A percentile compares a stretch with the other conserved stretches of the same genome.
Conservation (phyloP, 2,888 invertebrate species). For the Polia nebulosa region DNA sequence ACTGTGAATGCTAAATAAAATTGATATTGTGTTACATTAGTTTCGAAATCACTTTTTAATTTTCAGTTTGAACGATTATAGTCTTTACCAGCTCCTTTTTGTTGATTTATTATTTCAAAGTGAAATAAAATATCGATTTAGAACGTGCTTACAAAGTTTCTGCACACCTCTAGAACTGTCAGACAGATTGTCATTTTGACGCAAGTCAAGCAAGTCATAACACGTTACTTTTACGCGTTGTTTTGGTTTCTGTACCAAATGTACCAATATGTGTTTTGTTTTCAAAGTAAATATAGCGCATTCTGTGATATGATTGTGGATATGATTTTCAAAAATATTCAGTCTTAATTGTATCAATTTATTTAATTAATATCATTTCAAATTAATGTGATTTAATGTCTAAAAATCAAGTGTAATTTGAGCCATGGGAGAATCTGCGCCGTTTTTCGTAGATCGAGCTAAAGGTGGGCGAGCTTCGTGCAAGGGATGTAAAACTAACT, state of each 20-base stretch:
- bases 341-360: not conserved
- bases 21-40: not conserved
- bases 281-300: constrained; percentile 14
- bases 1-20: not conserved
- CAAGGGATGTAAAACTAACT: constrained; percentile 96
- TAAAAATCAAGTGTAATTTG: constrained; percentile 19
- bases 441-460: constrained; percentile 94
- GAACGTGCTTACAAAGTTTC: not conserved
- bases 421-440: constrained; percentile 72
- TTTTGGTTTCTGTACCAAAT: constrained; percentile 26
- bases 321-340: constrained; percentile 4
- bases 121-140: constrained; percentile 1
- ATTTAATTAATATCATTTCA: not conserved
- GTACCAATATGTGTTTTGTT: constrained; percentile 12
- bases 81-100: not conserved
- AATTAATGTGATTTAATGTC: constrained; percentile 15
- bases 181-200: constrained; percentile 24
- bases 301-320: not conserved
- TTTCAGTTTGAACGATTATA: not conserved
- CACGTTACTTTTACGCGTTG: not conserved
- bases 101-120: not conserved
- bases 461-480: constrained; percentile 96
- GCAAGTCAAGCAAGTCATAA: not conserved
- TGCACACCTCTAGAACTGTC: constrained; percentile 50
- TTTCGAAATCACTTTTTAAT: not conserved